Base-by-base conservation (phyloP, 2,113 vertebrate species). In the Psophia crepitans region DNA sequence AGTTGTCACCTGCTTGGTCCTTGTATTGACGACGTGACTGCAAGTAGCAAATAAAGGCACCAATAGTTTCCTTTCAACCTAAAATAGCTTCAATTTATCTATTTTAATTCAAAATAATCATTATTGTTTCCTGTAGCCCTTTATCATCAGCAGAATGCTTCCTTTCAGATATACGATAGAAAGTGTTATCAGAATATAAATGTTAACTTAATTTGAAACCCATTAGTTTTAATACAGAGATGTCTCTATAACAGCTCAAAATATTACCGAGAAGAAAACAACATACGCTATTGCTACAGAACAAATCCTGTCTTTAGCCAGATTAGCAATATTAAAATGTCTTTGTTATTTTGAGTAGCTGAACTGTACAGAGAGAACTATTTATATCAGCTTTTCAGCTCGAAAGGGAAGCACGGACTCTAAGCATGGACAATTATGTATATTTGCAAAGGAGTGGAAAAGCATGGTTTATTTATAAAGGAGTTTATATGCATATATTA, bases 311-410 rank as follows among this genome's bases (percentile, higher is more conserved):
- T 56, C 88, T 93, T 73, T 92, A 90, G 69, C 85, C 78, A 58
- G 90, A 88, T 93, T 70, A 74, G 73, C 81, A 80, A 19, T 94
- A 79, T 85, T 84, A 64, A 87, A 96, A 87, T 79, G 39, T 66
- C 86, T 92, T 93, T 77, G 33, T 90, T 88, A 69, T 87, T 95
- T 80, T 74, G 63, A 86, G 82, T 43, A 84, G 56, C 87, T 90
- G 87, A 90, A 68, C 58, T 87, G 28, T 39, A 30, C 14, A 23
- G 24, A 60, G 35, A 71, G 61, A 82, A 43, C 44, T 95, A 86
- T 96, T 96, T 89, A 56, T 89, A 93, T 68, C 81, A 57, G 70
- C 39, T 90, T 79, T 76, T 69, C 75, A 71, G 65, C 87, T 75
- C 0, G 0, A 60, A 71, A 56, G 18, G 35, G 39, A 66, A 77